Evolutionary conservation across 2,113 vertebrate genomes (phyloP).

Genomic region (Istiophorus platypterus): DNA sequence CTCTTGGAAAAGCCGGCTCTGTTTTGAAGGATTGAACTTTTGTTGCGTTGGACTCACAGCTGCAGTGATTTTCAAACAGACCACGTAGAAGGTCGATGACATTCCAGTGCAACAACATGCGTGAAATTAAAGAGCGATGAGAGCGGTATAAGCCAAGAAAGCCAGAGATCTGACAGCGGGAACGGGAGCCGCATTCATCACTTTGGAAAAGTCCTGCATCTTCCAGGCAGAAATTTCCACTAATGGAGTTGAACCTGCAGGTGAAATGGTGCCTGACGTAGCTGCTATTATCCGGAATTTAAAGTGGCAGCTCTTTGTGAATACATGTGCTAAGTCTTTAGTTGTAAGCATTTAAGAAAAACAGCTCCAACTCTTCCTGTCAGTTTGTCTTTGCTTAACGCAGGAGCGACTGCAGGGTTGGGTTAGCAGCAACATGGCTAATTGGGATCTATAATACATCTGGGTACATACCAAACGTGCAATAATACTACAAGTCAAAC

Average conservation of each 20-base stretch:
- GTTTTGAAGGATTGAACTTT: background rate
- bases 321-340: background rate
- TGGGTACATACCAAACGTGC: no score
- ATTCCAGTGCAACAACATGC: background rate
- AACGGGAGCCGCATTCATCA: no score
- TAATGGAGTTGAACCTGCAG: background rate
- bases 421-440: background rate
- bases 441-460: no score
- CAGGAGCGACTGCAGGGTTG: background rate
- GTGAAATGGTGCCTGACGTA: conserved; percentile 27
- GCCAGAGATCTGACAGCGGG: background rate
- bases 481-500: no score
- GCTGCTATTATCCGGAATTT: background rate
- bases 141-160: no score
- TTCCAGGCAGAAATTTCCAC: background rate
- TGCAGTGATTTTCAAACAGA: conserved; percentile 1
- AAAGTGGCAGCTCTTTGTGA: background rate
- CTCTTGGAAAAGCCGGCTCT: background rate
- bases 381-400: background rate
- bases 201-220: no score
- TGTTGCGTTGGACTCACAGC: background rate
- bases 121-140: background rate
- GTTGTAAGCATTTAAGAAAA: background rate
- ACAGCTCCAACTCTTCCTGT: background rate
- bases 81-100: background rate